phyloP scores from a whole-genome alignment of 2,113 vertebrate species.

The Sapajus apella region DNA sequence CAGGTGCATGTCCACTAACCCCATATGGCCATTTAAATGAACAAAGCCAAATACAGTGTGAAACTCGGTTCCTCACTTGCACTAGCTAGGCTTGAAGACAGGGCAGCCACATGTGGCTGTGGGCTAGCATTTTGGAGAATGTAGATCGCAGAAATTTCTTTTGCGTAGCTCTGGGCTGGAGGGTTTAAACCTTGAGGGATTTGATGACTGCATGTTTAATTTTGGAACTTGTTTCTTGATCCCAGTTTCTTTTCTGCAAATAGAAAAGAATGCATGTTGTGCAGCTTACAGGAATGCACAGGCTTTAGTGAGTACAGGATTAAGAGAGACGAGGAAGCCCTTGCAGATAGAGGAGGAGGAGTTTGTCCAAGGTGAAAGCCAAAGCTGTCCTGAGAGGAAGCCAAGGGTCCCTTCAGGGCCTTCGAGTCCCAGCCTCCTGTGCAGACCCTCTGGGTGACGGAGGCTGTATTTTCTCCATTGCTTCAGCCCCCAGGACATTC shows the following conservation, averaged over 20 bases:
- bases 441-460: too few species aligned
- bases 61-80: not conserved
- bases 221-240: not conserved
- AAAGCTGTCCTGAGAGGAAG: fast-evolving
- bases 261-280: not conserved
- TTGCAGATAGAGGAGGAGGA: too few species aligned
- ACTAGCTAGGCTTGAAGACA: not conserved
- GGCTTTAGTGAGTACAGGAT: not conserved
- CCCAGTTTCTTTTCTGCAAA: not conserved
- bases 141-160: not conserved
- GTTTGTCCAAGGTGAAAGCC: not conserved
- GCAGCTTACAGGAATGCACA: fast-evolving
- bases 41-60: not conserved
- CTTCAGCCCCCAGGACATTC: not conserved
- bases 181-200: not conserved
- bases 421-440: not conserved
- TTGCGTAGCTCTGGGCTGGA: not conserved
- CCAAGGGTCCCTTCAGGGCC: not conserved
- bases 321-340: not conserved
- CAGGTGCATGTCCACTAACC: not conserved
- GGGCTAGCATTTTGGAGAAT: not conserved
- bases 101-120: not conserved
- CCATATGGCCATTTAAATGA: not conserved
- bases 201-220: not conserved
- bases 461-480: not conserved